Conservation (phyloP, 1,140 invertebrate species). For the Temnothorax longispinosus region DNA sequence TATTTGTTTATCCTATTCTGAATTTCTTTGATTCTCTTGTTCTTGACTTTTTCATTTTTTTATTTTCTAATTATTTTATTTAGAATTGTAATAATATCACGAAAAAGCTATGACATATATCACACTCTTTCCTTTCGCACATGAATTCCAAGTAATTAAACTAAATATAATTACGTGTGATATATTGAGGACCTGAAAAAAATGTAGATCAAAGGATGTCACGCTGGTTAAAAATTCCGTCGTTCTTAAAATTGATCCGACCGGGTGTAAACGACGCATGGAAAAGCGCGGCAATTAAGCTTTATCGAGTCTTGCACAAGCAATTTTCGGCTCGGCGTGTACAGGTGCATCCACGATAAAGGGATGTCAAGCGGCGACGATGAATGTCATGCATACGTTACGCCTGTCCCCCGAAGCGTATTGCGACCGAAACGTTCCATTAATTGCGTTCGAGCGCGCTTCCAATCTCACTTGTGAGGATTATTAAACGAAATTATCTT, state of each 20-base stretch:
- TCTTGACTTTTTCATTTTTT: background rate
- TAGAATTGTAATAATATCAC: background rate
- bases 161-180: background rate
- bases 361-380: conserved; percentile 51
- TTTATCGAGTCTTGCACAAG: conserved; percentile 45
- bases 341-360: conserved; percentile 56
- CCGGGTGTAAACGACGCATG: background rate
- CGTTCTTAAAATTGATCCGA: background rate
- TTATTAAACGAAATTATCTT: conserved; percentile 62
- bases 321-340: conserved; percentile 46
- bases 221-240: background rate
- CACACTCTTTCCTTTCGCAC: background rate
- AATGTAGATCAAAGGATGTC: background rate
- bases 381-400: conserved; percentile 63
- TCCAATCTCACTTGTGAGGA: conserved; percentile 57
- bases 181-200: background rate
- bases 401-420: conserved; percentile 52
- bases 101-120: background rate
- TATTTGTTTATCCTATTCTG: background rate
- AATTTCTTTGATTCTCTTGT: background rate
- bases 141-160: background rate
- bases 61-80: background rate
- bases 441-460: conserved; percentile 52
- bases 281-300: conserved; percentile 41
- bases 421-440: conserved; percentile 59